Evolutionary conservation across 2,797 vertebrate genomes (phyloP).

Genomic region (Danio jaintianensis): DNA sequence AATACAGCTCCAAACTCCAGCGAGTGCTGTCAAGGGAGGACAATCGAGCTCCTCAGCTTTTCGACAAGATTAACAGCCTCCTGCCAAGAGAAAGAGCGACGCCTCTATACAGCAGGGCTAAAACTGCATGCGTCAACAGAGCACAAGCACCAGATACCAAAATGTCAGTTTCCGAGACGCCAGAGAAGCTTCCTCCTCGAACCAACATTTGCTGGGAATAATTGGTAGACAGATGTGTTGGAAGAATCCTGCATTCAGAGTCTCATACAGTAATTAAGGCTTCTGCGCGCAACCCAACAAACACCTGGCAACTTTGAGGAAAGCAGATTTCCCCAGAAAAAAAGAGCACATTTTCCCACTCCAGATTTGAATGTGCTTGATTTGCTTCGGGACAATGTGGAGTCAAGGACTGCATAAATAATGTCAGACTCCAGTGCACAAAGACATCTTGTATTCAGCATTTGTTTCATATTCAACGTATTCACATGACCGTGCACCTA

Average conservation of each 20-base stretch:
- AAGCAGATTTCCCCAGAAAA: slow-evolving; percentile 38
- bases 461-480: too few species aligned
- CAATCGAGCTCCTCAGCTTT: slow-evolving; percentile 57
- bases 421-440: neutral
- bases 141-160: slow-evolving; percentile 64
- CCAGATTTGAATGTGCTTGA: slow-evolving; percentile 31
- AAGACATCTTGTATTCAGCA: neutral
- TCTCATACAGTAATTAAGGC: slow-evolving; percentile 65
- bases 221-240: slow-evolving; percentile 67
- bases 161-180: slow-evolving; percentile 63
- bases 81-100: slow-evolving; percentile 63
- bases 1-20: slow-evolving; percentile 56
- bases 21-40: slow-evolving; percentile 57
- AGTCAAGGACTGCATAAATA: slow-evolving; percentile 16
- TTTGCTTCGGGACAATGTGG: slow-evolving; percentile 13
- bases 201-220: slow-evolving; percentile 74
- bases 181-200: slow-evolving; percentile 61
- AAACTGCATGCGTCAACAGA: slow-evolving; percentile 54
- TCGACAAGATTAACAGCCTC: slow-evolving; percentile 63
- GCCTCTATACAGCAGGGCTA: slow-evolving; percentile 59
- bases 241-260: slow-evolving; percentile 68
- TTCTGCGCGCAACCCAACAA: slow-evolving; percentile 64
- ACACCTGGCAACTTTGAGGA: slow-evolving; percentile 65
- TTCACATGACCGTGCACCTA: neutral
- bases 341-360: slow-evolving; percentile 33